phyloP scores from a whole-genome alignment of 2,113 vertebrate genomes.

The Diadophis punctatus region DNA sequence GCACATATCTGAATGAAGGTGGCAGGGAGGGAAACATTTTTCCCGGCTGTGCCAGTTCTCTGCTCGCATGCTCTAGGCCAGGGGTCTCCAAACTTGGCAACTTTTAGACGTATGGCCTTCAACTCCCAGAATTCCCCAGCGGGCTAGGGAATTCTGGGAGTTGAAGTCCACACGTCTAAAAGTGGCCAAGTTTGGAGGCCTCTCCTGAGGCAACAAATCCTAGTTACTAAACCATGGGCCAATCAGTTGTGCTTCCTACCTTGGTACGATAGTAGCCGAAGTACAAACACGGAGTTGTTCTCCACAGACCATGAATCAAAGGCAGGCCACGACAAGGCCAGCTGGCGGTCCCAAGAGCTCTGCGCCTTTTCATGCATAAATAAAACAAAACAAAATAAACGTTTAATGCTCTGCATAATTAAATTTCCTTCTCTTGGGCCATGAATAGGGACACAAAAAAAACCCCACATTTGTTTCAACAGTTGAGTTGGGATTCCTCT shows the following conservation, averaged over 20 bases:
- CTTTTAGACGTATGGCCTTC: background rate
- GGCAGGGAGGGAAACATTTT: background rate
- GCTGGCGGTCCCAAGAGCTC: background rate
- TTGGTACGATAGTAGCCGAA: background rate
- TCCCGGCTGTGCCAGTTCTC: no score
- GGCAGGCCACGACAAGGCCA: background rate
- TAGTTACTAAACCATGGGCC: background rate
- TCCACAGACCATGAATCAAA: slow-evolving; percentile 37
- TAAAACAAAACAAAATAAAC: background rate
- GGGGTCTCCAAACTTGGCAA: background rate
- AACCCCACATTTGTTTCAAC: background rate
- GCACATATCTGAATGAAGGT: background rate
- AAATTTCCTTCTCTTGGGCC: background rate
- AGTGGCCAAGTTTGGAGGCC: background rate
- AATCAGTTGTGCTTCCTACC: slow-evolving; percentile 35
- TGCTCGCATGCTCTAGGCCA: no score
- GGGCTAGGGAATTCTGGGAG: background rate
- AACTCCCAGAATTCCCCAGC: background rate
- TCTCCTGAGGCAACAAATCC: background rate
- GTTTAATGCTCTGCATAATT: accelerated
- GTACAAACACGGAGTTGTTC: slow-evolving; percentile 12
- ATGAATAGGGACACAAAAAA: background rate
- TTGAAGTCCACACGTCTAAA: background rate
- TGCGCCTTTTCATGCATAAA: slow-evolving; percentile 20
- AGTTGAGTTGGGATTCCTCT: background rate